Conservation (phyloP, 2,888 invertebrate genomes). For the Lochmaea crataegi region DNA sequence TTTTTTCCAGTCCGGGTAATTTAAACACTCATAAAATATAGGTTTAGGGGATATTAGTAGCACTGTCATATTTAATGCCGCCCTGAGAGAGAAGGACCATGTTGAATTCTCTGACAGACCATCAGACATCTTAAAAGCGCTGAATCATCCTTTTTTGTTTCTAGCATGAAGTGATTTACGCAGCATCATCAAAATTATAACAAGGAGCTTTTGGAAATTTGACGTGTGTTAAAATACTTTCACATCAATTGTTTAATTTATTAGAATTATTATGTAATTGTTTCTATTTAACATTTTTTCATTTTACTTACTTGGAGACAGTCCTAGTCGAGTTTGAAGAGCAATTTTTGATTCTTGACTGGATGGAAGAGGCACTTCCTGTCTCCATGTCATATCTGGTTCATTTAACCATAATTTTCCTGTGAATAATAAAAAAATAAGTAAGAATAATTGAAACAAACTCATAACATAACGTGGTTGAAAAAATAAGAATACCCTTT, state of each 20-base stretch:
- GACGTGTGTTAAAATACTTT: neutral
- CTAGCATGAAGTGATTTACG: conserved; percentile 17
- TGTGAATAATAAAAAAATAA: conserved; percentile 55
- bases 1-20: too few relatives aligned
- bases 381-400: conserved; percentile 65
- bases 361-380: conserved; percentile 63
- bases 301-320: conserved; percentile 64
- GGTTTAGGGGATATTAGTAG: neutral
- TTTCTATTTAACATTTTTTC: too few relatives aligned
- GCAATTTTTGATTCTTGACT: conserved; percentile 65
- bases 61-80: neutral
- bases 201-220: conserved; percentile 3
- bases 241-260: neutral
- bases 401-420: conserved; percentile 67
- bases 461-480: too few relatives aligned
- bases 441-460: conserved; percentile 2
- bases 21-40: neutral
- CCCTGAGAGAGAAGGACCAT: neutral
- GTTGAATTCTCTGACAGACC: conserved; percentile 56
- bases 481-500: too few relatives aligned
- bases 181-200: conserved; percentile 25
- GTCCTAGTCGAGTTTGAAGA: conserved; percentile 64
- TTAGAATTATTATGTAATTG: too few relatives aligned
- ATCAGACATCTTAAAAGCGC: conserved; percentile 58
- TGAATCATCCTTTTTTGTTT: conserved; percentile 57